Evolutionary conservation across 37 sponge, comb jelly and placozoan species (phyloP).

Genomic region (Geodia barretti): DNA sequence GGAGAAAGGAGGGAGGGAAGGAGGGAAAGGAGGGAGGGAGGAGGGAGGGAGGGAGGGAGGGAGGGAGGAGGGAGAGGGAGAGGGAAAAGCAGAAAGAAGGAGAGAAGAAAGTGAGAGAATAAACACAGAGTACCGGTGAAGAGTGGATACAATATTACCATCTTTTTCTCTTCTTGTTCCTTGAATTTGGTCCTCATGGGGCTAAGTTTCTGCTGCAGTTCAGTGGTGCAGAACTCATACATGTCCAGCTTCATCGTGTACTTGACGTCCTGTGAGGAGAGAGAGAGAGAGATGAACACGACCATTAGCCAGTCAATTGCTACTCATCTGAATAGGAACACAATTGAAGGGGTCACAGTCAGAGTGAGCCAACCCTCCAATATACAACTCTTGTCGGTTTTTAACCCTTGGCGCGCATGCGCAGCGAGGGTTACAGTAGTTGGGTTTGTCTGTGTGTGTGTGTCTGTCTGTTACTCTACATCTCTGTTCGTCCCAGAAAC

Average conservation of each 20-base stretch:
- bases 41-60: neutral
- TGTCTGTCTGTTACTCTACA: too few relatives aligned
- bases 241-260: conserved; percentile 84
- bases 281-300: neutral
- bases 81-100: neutral
- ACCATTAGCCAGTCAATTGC: too few relatives aligned
- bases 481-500: too few relatives aligned
- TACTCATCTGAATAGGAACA: too few relatives aligned
- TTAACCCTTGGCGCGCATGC: too few relatives aligned
- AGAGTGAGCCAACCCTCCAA: too few relatives aligned
- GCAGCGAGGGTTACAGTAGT: too few relatives aligned
- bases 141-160: conserved; percentile 13
- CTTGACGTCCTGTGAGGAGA: conserved; percentile 85
- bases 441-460: too few relatives aligned
- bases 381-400: too few relatives aligned
- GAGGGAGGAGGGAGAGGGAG: neutral
- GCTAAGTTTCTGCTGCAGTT: conserved; percentile 81
- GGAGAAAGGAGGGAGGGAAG: neutral
- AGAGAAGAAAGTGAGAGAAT: too few relatives aligned
- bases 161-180: conserved; percentile 86
- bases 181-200: conserved; percentile 71
- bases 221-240: conserved; percentile 89
- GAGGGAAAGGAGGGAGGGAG: neutral
- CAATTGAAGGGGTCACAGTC: too few relatives aligned
- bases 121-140: too few relatives aligned